phyloP scores from a whole-genome alignment of 2,797 vertebrate genomes.

The Phyllotis vaccarum region DNA sequence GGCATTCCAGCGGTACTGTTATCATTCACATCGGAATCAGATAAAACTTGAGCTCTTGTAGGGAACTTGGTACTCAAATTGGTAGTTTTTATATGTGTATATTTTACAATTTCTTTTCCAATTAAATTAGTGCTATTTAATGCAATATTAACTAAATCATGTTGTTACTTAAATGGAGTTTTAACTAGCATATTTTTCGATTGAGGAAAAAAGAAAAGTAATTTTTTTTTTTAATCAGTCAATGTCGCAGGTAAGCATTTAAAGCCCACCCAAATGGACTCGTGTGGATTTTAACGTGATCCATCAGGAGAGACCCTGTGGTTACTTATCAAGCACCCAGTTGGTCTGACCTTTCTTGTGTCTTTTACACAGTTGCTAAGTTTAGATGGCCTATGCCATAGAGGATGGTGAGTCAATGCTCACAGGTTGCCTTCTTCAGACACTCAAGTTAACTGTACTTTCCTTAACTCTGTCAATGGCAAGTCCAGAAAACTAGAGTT shows the following conservation, averaged over 20 bases:
- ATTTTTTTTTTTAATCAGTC: not conserved
- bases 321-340: not conserved
- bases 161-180: conserved; percentile 43
- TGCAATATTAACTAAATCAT: not conserved
- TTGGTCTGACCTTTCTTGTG: not conserved
- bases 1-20: conserved; percentile 61
- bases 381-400: not conserved
- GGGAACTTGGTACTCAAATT: not conserved
- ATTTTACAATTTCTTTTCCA: conserved; percentile 18
- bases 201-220: not conserved
- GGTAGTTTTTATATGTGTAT: not conserved
- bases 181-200: conserved; percentile 49
- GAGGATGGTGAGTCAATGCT: not conserved
- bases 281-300: not conserved
- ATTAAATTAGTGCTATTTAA: conserved; percentile 46
- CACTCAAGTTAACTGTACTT: not conserved
- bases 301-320: not conserved
- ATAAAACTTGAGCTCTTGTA: conserved; percentile 29
- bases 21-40: conserved; percentile 26
- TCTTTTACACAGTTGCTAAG: not conserved
- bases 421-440: not conserved
- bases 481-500: not conserved
- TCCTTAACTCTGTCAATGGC: not conserved
- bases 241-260: not conserved
- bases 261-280: not conserved